Percentiles rank a stretch among this genome's conserved stretches.
These are phyloP conservation scores for Donacobius atricapilla DNA, from an alignment of 2,113 vertebrate genomes.

Conservation along the genomic window DNA sequence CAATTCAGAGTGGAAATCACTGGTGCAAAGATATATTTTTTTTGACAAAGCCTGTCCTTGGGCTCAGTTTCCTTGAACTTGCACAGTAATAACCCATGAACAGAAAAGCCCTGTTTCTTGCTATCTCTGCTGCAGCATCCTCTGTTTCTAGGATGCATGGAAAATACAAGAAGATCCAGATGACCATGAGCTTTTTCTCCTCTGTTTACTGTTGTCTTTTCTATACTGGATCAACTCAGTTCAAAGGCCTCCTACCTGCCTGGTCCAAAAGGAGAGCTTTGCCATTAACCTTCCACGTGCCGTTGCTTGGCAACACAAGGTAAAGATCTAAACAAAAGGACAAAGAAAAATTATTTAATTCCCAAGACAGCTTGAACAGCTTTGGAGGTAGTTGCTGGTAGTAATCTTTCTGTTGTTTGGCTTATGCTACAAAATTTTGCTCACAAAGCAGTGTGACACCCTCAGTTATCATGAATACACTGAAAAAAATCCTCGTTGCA, in stretches of 20 bases:
- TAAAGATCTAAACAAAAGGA: slow-evolving; percentile 43
- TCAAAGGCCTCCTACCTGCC: background rate
- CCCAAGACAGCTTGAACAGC: background rate
- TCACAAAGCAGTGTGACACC: background rate
- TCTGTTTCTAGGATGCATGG: background rate
- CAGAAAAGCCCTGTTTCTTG: background rate
- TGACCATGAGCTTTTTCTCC: background rate
- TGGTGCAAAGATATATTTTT: background rate
- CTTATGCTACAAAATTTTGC: background rate
- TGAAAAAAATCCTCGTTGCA: background rate
- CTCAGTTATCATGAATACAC: background rate
- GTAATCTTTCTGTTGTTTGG: background rate
- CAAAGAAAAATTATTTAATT: slow-evolving; percentile 20
- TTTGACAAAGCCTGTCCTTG: background rate
- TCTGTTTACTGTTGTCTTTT: background rate
- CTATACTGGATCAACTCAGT: background rate
- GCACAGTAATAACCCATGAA: background rate
- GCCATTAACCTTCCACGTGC: background rate
- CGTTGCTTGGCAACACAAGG: slow-evolving; percentile 56
- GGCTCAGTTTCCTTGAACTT: background rate
- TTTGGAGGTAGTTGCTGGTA: background rate
- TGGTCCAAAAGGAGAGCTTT: background rate
- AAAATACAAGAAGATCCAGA: background rate
- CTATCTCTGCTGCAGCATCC: background rate
- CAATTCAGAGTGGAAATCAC: background rate